Percentiles rank a stretch among this genome's conserved stretches.
These are phyloP conservation scores for Cartodere bifasciata DNA, from an alignment of 2,888 invertebrate genomes.

Conservation along the genomic window DNA sequence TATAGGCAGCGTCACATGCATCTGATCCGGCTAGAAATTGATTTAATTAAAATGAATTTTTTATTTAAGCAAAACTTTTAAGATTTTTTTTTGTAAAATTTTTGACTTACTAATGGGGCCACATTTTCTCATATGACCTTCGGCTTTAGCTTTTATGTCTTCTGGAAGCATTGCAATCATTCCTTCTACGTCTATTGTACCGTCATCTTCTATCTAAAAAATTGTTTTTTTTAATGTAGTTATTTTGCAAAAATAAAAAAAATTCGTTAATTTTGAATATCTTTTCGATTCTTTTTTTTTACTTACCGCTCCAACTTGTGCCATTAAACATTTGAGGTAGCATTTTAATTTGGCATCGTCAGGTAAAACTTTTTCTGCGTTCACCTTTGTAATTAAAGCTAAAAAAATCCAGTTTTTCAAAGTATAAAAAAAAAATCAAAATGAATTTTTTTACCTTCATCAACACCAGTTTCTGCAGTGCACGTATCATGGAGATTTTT, in stretches of 20 bases:
- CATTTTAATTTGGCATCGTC: constrained; percentile 26
- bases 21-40: too few species aligned
- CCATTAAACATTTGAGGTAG: constrained; percentile 29
- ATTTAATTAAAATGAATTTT: too few species aligned
- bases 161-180: constrained; percentile 31
- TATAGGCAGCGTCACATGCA: too few species aligned
- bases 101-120: constrained; percentile 27
- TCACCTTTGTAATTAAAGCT: constrained; percentile 22
- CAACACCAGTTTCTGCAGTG: constrained; percentile 29
- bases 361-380: constrained; percentile 28
- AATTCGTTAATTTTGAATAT: constrained; percentile 2
- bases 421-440: constrained; percentile 10
- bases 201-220: constrained; percentile 32
- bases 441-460: constrained; percentile 26
- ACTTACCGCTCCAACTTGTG: constrained; percentile 27
- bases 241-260: constrained; percentile 1
- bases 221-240: constrained; percentile 7
- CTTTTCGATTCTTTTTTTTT: constrained; percentile 1
- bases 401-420: too few species aligned
- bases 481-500: constrained; percentile 31
- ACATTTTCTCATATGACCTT: constrained; percentile 26
- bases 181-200: constrained; percentile 31
- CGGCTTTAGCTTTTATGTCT: constrained; percentile 23
- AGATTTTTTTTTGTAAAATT: too few species aligned
- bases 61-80: too few species aligned